Conservation (phyloP, 2,888 invertebrate genomes). For the Automeris io region DNA sequence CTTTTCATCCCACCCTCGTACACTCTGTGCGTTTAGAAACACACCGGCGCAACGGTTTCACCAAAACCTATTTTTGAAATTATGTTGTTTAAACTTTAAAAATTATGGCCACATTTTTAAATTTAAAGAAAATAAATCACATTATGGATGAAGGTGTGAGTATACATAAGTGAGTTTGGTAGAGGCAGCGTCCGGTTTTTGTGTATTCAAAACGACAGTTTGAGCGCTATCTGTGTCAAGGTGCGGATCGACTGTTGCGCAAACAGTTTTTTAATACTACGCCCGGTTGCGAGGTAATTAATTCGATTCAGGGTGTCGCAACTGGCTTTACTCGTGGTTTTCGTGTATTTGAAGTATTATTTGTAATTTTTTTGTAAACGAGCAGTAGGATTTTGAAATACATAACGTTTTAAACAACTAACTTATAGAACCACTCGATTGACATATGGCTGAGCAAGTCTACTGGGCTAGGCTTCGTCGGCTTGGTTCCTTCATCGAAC, state of each 20-base stretch:
- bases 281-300: constrained; percentile 74
- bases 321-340: constrained; percentile 62
- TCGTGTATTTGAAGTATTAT: constrained; percentile 40
- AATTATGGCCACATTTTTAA: no score
- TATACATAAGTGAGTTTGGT: constrained; percentile 33
- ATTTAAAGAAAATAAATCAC: not conserved
- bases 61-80: no score
- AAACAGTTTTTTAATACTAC: constrained; percentile 72
- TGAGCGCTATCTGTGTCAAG: constrained; percentile 71
- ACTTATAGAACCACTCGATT: no score
- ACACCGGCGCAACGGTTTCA: no score
- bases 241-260: constrained; percentile 73
- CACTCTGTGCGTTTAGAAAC: no score
- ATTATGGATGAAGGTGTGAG: constrained; percentile 1
- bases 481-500: no score
- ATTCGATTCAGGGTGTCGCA: constrained; percentile 73
- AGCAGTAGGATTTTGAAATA: constrained; percentile 12
- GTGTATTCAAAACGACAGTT: constrained; percentile 76
- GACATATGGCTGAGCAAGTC: no score
- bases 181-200: constrained; percentile 73
- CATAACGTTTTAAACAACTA: no score
- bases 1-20: no score
- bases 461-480: no score
- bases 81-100: no score
- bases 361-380: constrained; percentile 22